Base-by-base conservation (phyloP, 2,888 invertebrate species). In the Melolontha melolontha region DNA sequence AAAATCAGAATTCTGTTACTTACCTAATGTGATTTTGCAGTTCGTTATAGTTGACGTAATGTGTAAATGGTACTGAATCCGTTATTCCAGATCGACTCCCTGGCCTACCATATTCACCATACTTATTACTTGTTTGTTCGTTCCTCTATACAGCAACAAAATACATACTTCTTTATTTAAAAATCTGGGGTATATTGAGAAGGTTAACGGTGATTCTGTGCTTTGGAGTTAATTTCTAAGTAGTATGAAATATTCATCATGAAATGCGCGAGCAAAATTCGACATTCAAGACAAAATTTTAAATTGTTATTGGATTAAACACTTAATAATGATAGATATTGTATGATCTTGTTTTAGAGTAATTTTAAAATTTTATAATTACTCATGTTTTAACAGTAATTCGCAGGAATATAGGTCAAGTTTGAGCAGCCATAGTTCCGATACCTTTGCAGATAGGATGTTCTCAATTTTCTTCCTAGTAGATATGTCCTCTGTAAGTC, bases 31-130 rank as follows among this genome's bases (percentile, higher is more conserved):
- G 93, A 78, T 91, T 92, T 83, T 93, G 93, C 77, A 94, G 89
- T 84, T 94, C 94, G 80, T 93, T 92, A 77, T 93, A 93, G 83
- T 94, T 94, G 72, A 92, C 92, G 81, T 94, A 94, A 80, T 94
- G 93, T 49, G 87, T 87, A 76, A 87, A 87, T 40, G 86, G 84
- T 66, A 84, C 84, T 1, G 86, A 59, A 68, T 87, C 87, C 2
- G 85, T 83, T 67, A 87, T 86, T 2, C 86, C 87, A 42, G 84
- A 84, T 68, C 87, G 80, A 75, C 86, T 86, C n/a, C 87, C 87
- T 8, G 87, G 87, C 69, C 87, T 77, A 64, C 84, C 84, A 76
- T 83, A 83, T 75, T 85, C 85, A 50, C 83, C 83, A 71, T 84
- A 85, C 14, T 79, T 71, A 59, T 39, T 54, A 49, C 44, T 22